Evolutionary conservation across 2,797 vertebrate genomes (phyloP).

Genomic region (Lates japonicus): DNA sequence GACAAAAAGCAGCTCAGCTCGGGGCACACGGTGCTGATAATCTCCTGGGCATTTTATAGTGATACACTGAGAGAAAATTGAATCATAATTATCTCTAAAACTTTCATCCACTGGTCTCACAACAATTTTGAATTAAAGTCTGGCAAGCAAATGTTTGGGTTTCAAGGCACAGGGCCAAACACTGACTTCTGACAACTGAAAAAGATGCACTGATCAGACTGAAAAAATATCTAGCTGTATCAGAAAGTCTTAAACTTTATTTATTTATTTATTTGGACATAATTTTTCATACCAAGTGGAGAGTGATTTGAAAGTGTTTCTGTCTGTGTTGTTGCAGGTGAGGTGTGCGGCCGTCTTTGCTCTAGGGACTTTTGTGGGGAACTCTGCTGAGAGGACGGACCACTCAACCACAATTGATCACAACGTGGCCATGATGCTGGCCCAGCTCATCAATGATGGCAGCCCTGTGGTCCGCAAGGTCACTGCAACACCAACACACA

Average conservation of each 20-base stretch:
- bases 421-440: slow-evolving; percentile 99
- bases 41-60: slow-evolving; percentile 14
- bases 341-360: slow-evolving; percentile 96
- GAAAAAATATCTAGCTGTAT: background rate
- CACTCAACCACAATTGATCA: slow-evolving; percentile 99
- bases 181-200: slow-evolving; percentile 2
- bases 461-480: slow-evolving; percentile 98
- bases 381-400: slow-evolving; percentile 95
- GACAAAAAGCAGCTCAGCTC: slow-evolving; percentile 23
- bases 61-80: slow-evolving; percentile 22
- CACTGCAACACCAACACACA: slow-evolving; percentile 12
- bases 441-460: slow-evolving; percentile 97
- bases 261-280: background rate
- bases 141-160: slow-evolving; percentile 13
- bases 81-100: slow-evolving; percentile 19
- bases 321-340: slow-evolving; percentile 84
- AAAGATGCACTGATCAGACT: background rate
- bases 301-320: background rate
- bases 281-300: background rate
- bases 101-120: slow-evolving; percentile 8
- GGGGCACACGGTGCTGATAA: slow-evolving; percentile 25
- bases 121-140: background rate
- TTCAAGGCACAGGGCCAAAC: background rate
- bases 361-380: slow-evolving; percentile 96
- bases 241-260: background rate